Base-by-base conservation (phyloP, 23 tunicate genomes). In the Trididemnum nubilum region DNA sequence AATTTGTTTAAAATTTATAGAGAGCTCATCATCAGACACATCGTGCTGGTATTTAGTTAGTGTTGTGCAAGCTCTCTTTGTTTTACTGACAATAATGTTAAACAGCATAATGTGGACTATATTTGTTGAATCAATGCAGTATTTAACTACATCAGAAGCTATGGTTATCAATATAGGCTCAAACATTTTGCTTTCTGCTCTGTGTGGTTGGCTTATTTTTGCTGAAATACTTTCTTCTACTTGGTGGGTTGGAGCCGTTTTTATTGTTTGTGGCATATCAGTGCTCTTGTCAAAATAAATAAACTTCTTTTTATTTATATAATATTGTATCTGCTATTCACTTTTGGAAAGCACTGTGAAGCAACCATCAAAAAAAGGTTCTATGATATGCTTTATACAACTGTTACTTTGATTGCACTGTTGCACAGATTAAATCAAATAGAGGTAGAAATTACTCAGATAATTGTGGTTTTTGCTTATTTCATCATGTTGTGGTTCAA, bases 81-180 rank as follows among this genome's bases (percentile, higher is more conserved):
- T 90, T 28, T 1, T 77, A 23, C 21, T 65, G 5, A 90, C 90
- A 5, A 2, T 90, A 34, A 28, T 76, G 0, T 40, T 85, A n/a
- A 90, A 90, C 65, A 78, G 87, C 24, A 51, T 81, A 0, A 90
- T 90, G 96, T 90, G 96, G 96, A 72, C 83, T 29, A 1, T 85
- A 2, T 90, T 90, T 81, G 88, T 85, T 59, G 96, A 90, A 81
- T 90, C 96, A 7, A 85, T 90, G 90, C 96, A 90, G 73, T 34
- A 34, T 1, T 36, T 90, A 27, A 51, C 33, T 5, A 78, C 96
- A 0, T 77, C 87, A 15, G 96, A 85, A 76, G 96, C 96, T 9
- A 64, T 86, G 33, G 96, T 90, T 2, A 19, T 90, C 7, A 90
- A 90, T 71, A 81, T 82, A 27, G 90, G 87, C 22, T 30, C 90